These are phyloP conservation scores for Heterodera filipjevi DNA, from an alignment of 2,888 invertebrate genomes.

Conservation along the genomic window DNA sequence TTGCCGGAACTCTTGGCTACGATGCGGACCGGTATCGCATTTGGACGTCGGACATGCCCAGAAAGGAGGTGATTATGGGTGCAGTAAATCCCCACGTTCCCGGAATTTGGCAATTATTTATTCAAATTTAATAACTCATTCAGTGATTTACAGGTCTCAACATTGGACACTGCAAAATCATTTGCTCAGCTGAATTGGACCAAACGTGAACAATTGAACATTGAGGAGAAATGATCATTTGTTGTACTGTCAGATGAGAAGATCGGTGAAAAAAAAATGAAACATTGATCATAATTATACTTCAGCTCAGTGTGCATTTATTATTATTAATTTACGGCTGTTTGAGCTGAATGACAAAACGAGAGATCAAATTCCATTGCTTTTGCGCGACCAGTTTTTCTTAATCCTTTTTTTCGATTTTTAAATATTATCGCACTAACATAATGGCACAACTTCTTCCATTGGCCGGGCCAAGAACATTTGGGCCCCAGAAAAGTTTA, in stretches of 20 bases:
- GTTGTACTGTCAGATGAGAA: background rate
- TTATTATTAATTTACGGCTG: background rate
- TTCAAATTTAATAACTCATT: no score
- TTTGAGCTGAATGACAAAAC: background rate
- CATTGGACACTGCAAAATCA: constrained; percentile 77
- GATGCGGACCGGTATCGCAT: constrained; percentile 44
- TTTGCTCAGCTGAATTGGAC: constrained; percentile 82
- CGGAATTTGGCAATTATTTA: no score
- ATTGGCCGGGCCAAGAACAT: no score
- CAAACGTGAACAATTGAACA: constrained; percentile 90
- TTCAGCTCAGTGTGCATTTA: background rate
- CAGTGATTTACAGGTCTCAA: constrained; percentile 84
- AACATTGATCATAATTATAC: background rate
- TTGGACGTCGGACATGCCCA: constrained; percentile 62
- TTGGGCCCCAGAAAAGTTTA: no score
- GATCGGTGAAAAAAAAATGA: background rate
- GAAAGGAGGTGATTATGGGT: constrained; percentile 49
- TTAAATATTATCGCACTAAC: no score
- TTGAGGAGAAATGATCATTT: constrained; percentile 65
- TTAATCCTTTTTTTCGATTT: no score
- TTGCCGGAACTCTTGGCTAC: constrained; percentile 56
- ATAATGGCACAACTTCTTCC: no score
- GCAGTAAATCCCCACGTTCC: background rate
- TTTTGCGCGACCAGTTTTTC: no score
- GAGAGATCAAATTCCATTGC: background rate